Base-by-base conservation (phyloP, 37 sponge, comb jelly and placozoan genomes). In the Cliona cf. orientalis region DNA sequence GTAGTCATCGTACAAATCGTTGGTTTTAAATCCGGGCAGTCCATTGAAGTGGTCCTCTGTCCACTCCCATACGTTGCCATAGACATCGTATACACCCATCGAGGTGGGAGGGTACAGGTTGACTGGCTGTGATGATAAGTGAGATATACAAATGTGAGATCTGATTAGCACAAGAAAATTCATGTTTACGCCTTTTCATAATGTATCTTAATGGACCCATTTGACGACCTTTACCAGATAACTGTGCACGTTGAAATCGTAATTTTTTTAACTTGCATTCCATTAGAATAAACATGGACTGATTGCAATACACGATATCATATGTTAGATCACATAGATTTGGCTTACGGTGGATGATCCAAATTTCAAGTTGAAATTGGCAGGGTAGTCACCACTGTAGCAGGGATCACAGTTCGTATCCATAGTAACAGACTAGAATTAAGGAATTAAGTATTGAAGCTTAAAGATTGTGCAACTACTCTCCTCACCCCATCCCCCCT, bases 61-160 rank as follows among this genome's bases (percentile, higher is more conserved):
- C 94, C 96, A 96, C 40, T 96, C 91, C 96, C 96, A 96, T 44
- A 96, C 96, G 39, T 96, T 96, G 29, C 96, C 96, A 72, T 78
- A 87, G 42, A 81, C 46, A 72, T 96, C 96, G 55, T 92, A 83
- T 58, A 96, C 90, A 1, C 96, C 96, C 59, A 76, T 35, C 0
- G 91, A 79, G 37, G 78, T 87, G 5, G 93, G 76, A 22, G 91
- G 91, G 63, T 49, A 92, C 72, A 86, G 69, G 74, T 96, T 79
- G 37, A 96, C 96, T 22, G 93, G 93, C 90, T 94, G 73, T 14
- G 58, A 25, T n/a, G 32, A 22, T 35, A 46, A 57, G 14, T n/a
- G 38, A 32, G n/a, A n/a, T n/a, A n/a, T n/a, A n/a, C n/a, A n/a
- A n/a, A n/a, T n/a, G n/a, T n/a, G n/a, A n/a, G n/a, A n/a, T n/a